phyloP scores from a whole-genome alignment of 64 coral and sea anemone species.

The Porites lutea region DNA sequence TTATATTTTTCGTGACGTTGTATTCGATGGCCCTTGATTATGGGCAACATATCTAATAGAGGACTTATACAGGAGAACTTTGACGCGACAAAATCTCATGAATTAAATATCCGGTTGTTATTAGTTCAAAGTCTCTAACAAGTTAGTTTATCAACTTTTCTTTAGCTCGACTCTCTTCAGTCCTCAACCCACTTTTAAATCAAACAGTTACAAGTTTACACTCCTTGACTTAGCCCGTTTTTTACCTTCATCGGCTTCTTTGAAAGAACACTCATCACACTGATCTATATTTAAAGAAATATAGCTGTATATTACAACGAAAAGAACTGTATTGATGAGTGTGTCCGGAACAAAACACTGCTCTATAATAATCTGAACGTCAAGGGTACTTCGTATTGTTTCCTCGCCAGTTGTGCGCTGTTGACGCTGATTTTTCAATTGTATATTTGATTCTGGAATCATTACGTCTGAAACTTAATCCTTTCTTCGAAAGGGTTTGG shows the following conservation, averaged over 20 bases:
- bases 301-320: neutral
- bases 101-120: slow-evolving; percentile 11
- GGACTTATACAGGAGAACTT: neutral
- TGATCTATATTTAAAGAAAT: neutral
- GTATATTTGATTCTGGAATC: neutral
- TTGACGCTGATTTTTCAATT: neutral
- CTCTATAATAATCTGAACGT: neutral
- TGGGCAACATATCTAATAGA: neutral
- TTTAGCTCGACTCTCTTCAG: neutral
- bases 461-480: neutral
- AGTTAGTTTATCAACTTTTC: neutral
- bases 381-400: neutral
- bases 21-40: slow-evolving; percentile 11
- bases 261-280: neutral
- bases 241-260: neutral
- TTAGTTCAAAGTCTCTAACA: slow-evolving; percentile 6
- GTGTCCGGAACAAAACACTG: slow-evolving; percentile 27
- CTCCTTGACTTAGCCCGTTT: neutral
- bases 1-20: slow-evolving; percentile 35
- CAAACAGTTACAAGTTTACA: neutral
- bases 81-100: slow-evolving; percentile 31
- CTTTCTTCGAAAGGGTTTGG: too few relatives aligned
- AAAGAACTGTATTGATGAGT: slow-evolving; percentile 2
- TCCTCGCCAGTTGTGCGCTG: neutral
- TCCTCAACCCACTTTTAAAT: neutral